Conservation (phyloP, 2,113 vertebrate species). For the Mola mola region DNA sequence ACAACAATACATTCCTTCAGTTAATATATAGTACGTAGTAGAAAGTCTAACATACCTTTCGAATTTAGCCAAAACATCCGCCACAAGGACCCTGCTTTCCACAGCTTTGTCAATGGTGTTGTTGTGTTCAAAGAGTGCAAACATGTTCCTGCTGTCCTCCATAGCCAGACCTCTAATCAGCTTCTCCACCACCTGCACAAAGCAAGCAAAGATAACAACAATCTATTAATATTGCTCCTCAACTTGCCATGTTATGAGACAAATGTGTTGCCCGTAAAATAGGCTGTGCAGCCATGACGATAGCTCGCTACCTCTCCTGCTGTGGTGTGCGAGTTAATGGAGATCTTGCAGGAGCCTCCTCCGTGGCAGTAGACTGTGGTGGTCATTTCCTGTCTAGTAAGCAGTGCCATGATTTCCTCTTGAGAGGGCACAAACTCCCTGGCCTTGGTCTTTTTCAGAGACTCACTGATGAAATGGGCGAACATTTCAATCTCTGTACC, state of each 20-base stretch:
- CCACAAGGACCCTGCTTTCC: constrained; percentile 94
- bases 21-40: too few relatives aligned
- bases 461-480: constrained; percentile 88
- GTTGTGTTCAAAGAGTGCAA: constrained; percentile 96
- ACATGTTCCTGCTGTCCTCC: constrained; percentile 99
- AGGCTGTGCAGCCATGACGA: not conserved
- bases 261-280: too few relatives aligned
- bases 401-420: constrained; percentile 90
- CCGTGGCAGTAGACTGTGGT: constrained; percentile 93
- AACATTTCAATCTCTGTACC: constrained; percentile 89
- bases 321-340: constrained; percentile 90
- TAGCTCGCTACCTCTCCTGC: constrained; percentile 74
- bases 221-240: not conserved
- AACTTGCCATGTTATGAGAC: not conserved
- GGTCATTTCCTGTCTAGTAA: constrained; percentile 83
- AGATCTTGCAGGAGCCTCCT: constrained; percentile 93
- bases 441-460: constrained; percentile 89
- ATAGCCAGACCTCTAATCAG: constrained; percentile 96
- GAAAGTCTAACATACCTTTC: constrained; percentile 86
- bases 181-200: constrained; percentile 94
- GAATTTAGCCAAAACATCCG: constrained; percentile 96
- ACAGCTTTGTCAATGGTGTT: constrained; percentile 91
- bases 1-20: too few relatives aligned
- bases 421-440: constrained; percentile 93
- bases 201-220: constrained; percentile 3